Evolutionary conservation across 1,140 invertebrate genomes (phyloP), one percentile per base, ranked within the genome.

Genomic region (Polyergus mexicanus): DNA sequence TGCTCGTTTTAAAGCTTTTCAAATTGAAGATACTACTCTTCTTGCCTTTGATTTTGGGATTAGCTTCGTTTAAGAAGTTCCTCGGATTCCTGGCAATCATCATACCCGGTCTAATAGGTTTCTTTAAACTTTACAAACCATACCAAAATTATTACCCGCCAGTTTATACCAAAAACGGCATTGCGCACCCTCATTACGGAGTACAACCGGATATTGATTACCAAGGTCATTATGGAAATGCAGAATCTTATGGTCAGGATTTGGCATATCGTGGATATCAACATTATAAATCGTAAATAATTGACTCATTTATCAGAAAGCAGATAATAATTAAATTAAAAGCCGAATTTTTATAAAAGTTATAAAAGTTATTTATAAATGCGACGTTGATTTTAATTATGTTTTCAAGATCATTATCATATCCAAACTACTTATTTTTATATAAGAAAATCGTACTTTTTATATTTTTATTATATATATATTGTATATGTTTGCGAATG

Each of bases 61-160:
- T 98, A 80, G 97, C 97, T 10, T 98, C 97, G 28, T 97, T 98
- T 91, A 98, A 98, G 94, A 98, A 98, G 90, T 96, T 98, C 91
- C 95, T 98, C 2, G 97, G 97, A 47, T 97, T 98, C 91, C 94
- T 97, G 90, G 97, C 97, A 28, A 96, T 98, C 56, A 95, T 97
- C 32, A 94, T 98, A 85, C 97, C 97, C 38, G 96, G 96, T 92
- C 91, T 98, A 0, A 98, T 98, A 81, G 97, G 97, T 10, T 98
- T 98, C 94, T 98, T 98, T 93, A 97, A 97, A 91, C 95, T 98
- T 38, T 98, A 97, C 94, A 96, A 96, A 72, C 96, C 96, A 0
- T 85, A 94, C 2, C 94, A 95, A 6, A 92, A 90, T 68, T 95
- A 94, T 75, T 91, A 95, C 56, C 93, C 94, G 81, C 93, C 94